Percentiles rank a stretch among this genome's conserved stretches.
phyloP scores from a whole-genome alignment of 2,113 vertebrate species.

The Vulpes ferrilata region DNA sequence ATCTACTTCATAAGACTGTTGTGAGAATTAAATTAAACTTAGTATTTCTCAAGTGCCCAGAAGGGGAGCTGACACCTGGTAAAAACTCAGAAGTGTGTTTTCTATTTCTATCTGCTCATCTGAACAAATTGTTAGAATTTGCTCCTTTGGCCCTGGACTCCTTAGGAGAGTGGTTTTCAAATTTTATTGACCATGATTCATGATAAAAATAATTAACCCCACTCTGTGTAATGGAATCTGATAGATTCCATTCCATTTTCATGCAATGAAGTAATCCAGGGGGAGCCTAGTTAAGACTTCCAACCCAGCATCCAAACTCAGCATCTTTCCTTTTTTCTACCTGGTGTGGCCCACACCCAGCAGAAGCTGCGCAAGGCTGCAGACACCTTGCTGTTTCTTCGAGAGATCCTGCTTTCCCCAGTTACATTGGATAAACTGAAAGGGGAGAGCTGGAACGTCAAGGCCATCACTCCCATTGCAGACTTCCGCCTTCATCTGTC shows the following conservation, averaged over 20 bases:
- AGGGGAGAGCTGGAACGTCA: neutral
- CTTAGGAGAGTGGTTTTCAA: neutral
- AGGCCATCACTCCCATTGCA: too few species aligned
- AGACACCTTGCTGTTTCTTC: neutral
- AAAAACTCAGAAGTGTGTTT: neutral
- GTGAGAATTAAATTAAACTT: neutral
- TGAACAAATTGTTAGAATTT: neutral
- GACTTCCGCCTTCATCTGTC: slow-evolving; percentile 1
- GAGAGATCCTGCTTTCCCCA: neutral
- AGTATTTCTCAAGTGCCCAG: neutral
- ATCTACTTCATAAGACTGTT: neutral
- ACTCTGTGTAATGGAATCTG: neutral
- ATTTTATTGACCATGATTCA: neutral
- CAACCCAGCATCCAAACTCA: neutral
- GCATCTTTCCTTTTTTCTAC: neutral
- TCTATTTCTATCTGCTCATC: neutral
- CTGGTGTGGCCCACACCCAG: neutral
- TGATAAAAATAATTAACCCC: neutral
- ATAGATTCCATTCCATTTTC: neutral
- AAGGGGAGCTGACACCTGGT: neutral
- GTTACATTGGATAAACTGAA: neutral
- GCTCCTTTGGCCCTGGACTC: neutral
- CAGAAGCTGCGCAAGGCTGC: neutral
- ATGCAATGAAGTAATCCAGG: neutral
- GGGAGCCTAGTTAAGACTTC: neutral